phyloP scores from a whole-genome alignment of 2,888 invertebrate species.

The Philaethria dido region DNA sequence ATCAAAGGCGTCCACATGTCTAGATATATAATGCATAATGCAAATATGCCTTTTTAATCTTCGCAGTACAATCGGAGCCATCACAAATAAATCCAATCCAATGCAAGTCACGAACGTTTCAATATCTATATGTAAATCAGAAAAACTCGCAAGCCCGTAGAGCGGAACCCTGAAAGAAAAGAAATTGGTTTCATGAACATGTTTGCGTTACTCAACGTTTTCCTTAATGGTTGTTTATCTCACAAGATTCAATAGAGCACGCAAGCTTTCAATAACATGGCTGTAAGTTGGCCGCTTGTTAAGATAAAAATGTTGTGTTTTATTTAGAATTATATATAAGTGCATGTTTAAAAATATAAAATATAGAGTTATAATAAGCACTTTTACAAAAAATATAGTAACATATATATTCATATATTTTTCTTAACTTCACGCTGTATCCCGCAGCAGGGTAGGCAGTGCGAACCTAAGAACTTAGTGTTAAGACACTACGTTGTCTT shows the following conservation, averaged over 20 bases:
- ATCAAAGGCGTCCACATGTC: slow-evolving; percentile 66
- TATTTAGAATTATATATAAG: neutral
- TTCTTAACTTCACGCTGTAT: too few relatives aligned
- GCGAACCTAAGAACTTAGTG: too few relatives aligned
- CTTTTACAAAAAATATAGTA: too few relatives aligned
- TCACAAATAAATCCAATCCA: slow-evolving; percentile 56
- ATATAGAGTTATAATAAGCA: neutral
- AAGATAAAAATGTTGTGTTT: neutral
- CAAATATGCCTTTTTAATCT: slow-evolving; percentile 51
- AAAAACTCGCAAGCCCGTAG: slow-evolving; percentile 70
- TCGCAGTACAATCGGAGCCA: slow-evolving; percentile 51
- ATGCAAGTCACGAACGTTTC: slow-evolving; percentile 75
- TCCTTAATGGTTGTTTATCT: slow-evolving; percentile 51
- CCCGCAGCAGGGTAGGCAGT: too few relatives aligned
- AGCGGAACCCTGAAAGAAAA: slow-evolving; percentile 57
- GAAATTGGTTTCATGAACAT: slow-evolving; percentile 63
- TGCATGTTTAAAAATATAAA: too few relatives aligned
- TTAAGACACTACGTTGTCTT: too few relatives aligned
- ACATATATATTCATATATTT: too few relatives aligned
- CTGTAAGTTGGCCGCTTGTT: slow-evolving; percentile 36
- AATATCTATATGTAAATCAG: slow-evolving; percentile 70
- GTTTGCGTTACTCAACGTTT: slow-evolving; percentile 50
- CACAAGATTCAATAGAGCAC: slow-evolving; percentile 48
- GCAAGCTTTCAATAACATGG: slow-evolving; percentile 46
- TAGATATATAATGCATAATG: slow-evolving; percentile 68